Evolutionary conservation across 2,113 vertebrate species (phyloP), one percentile per base, ranked within the genome.

Genomic region (Toxotes chatareus): DNA sequence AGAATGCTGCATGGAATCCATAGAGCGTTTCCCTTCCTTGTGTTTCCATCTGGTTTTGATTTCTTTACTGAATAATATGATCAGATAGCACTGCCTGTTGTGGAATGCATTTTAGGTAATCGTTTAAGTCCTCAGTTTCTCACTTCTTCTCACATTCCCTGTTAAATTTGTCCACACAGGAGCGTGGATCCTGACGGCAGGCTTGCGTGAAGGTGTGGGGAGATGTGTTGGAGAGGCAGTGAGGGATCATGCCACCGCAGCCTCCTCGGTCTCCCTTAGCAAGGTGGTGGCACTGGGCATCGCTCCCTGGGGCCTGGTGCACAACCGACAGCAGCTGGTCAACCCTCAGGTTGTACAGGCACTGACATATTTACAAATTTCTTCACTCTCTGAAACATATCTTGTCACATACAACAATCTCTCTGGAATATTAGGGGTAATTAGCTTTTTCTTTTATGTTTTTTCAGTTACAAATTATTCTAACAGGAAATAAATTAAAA

Each of bases 251-350:
- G 93, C 96, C 67, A 95, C 91, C 0, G 97, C 96, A 0, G 95
- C 92, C 46, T 94, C 13, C 2, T 95, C 92, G 16, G 89, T 7
- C 91, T 89, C 93, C 9, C 89, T 93, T 53, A 94, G 92, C 80
- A 96, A 96, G 80, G 97, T 97, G 80, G 94, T 97, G 59, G 95
- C 96, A 1, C 93, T 98, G 91, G 97, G 96, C 0, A 93, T 98
- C 38, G 92, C 94, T 7, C 94, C 97, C 2, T 98, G 97, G 97
- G 96, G 97, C 2, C 73, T 97, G 23, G 96, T 98, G 19, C 80
- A 92, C 31, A 95, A 97, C 66, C 86, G 91, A 38, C 42, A 95
- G 3, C 91, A 92, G 62, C 94, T 98, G 36, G 76, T 94, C 76
- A 96, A 96, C 78, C 76, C 94, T 57, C 93, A 97, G 96, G 97